Base-by-base conservation (phyloP, 2,888 invertebrate genomes). In the Lasioglossum lativentre region DNA sequence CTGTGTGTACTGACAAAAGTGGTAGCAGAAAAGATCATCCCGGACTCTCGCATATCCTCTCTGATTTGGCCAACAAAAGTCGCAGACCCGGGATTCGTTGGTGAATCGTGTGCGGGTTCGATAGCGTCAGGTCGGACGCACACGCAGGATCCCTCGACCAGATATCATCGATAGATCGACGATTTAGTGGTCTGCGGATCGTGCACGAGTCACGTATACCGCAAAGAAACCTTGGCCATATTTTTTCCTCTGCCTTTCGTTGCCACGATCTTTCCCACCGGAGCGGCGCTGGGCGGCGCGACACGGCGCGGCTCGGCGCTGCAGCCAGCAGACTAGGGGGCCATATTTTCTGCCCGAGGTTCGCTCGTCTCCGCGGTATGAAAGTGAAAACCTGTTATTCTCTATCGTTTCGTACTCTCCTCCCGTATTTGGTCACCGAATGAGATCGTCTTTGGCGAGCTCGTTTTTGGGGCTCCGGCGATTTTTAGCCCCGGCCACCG, bases 311-410 rank as follows among this genome's bases (percentile, higher is more conserved):
- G 12, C 16, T 16, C 4, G 10, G 40, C 34, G 34, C 34, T 16
- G 45, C 45, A 45, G 0, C 16, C 16, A 16, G 45, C 56, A 70
- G 80, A 86, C 88, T 83, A 77, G 74, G 75, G 79, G 83, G 70
- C 85, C 78, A 68, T 89, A 90, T 86, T 85, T 85, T 86, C 85
- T 42, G 75, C 74, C 75, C 75, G 75, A n/a, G 47, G 66, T 68
- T 73, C 78, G 75, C 38, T 83, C 81, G 27, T 72, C 56, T 56
- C 68, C 81, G 83, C 63, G 23, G 83, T 84, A 85, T 87, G 89
- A 91, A 89, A 89, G 89, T 89, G 89, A 89, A 90, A 91, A 90
- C 91, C 91, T 83, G 90, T 90, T 90, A 90, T 86, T 85, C 87
- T 79, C 83, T 89, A 86, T 90, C 87, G 82, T 84, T 83, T 80